Evolutionary conservation across 2,113 vertebrate species (phyloP), one percentile per base, ranked within the genome.

Genomic region (Albula glossodonta): DNA sequence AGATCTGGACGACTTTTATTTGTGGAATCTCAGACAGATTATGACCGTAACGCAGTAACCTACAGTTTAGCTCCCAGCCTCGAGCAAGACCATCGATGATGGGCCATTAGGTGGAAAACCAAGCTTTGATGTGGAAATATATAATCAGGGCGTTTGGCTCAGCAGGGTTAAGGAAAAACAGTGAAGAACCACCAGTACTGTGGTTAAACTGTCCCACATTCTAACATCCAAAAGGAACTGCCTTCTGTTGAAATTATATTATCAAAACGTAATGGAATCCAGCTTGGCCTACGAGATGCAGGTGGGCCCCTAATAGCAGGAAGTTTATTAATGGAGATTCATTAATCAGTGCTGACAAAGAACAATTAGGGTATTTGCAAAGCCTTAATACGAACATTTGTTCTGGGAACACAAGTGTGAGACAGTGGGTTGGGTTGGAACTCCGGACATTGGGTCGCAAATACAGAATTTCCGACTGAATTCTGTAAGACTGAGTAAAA

Each of bases 261-360:
- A 95, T 97, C 96, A 96, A 94, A 96, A 96, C 94, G 95, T 97
- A 98, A 98, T 97, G 97, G 97, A 98, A 97, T 97, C 96, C 97
- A 98, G 96, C 95, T 96, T 91, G 89, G 94, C 31, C 31, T 41
- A 41, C 1, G 31, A 41, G 31, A 41, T 41, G 96, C 97, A 98
- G 97, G 97, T 98, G 96, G 97, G 96, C 95, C 96, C 94, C 95
- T 95, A 97, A 96, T 96, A 97, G 96, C 97, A 97, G 97, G 97
- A 97, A 97, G 97, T 95, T 95, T 97, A 98, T 97, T 97, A 97
- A 97, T 96, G 96, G 96, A 95, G 92, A 94, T 95, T 95, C 96
- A 98, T 98, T 97, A 96, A 98, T 98, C 96, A 98, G 95, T 92
- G 93, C 94, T 96, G 95, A 97, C 96, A 96, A 94, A 90, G 93